Percentiles rank a stretch among this genome's conserved stretches.
These are phyloP conservation scores for Adelosebastes latens DNA, from an alignment of 2,797 vertebrate genomes.

Conservation along the genomic window DNA sequence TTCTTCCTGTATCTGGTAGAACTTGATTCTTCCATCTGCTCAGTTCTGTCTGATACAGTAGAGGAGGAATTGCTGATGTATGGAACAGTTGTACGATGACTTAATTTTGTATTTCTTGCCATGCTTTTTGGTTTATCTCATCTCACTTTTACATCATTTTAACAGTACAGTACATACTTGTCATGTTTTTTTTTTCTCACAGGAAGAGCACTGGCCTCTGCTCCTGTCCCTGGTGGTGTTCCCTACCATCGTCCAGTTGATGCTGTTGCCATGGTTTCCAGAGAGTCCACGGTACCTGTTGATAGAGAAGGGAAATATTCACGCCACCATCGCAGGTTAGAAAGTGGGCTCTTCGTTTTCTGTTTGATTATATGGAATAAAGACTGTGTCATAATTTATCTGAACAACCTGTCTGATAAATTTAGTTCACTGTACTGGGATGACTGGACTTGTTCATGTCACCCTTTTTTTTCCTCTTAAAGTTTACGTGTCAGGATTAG, in stretches of 20 bases:
- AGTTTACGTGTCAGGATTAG: neutral
- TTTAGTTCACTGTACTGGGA: neutral
- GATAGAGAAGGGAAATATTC: conserved; percentile 87
- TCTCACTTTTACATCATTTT: neutral
- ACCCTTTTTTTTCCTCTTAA: neutral
- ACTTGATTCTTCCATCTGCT: neutral
- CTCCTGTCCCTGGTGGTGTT: conserved; percentile 86
- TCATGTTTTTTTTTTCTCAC: conserved; percentile 32
- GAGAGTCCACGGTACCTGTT: conserved; percentile 93
- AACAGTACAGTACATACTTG: neutral
- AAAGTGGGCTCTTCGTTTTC: neutral
- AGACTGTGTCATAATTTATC: neutral
- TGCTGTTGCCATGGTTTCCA: conserved; percentile 91
- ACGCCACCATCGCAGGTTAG: conserved; percentile 85
- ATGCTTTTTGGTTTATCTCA: neutral
- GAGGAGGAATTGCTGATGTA: neutral
- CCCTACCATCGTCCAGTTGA: conserved; percentile 86
- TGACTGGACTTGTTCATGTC: neutral
- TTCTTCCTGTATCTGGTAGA: neutral
- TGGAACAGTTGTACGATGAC: neutral
- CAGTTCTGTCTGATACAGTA: neutral
- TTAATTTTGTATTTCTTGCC: neutral
- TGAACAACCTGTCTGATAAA: neutral
- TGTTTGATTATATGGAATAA: neutral
- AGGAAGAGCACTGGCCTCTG: conserved; percentile 91